phyloP scores from a whole-genome alignment of 2,797 vertebrate genomes.

The Sphenopsis melanotis region DNA sequence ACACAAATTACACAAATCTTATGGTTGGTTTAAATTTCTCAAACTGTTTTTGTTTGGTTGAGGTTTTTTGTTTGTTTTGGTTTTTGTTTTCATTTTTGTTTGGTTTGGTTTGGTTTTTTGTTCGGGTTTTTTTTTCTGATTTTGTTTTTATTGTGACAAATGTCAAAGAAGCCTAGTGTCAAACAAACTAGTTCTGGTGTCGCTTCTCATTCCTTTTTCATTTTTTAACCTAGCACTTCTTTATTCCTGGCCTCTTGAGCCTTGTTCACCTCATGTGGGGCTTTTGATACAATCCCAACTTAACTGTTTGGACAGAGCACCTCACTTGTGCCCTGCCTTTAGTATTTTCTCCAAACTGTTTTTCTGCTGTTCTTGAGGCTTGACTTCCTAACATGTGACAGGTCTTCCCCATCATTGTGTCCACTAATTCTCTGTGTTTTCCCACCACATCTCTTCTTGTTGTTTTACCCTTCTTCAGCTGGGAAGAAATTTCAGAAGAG shows the following conservation, averaged over 20 bases:
- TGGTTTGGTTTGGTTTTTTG: background rate
- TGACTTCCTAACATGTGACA: too few species aligned
- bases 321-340: background rate
- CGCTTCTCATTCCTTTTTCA: background rate
- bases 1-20: background rate
- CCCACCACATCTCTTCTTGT: background rate
- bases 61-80: background rate
- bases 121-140: too few species aligned
- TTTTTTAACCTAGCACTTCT: background rate
- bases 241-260: background rate
- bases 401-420: background rate
- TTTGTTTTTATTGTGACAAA: too few species aligned
- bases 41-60: background rate
- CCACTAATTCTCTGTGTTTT: background rate
- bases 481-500: background rate
- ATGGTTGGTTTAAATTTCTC: background rate
- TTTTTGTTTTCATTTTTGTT: background rate
- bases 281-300: background rate
- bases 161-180: background rate
- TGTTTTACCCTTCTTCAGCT: background rate
- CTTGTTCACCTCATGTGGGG: background rate
- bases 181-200: background rate
- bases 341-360: background rate
- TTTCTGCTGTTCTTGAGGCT: background rate
- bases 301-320: background rate